A percentile compares a stretch with the other conserved stretches of the same genome.
These are phyloP conservation scores for Catharus bicknelli DNA, from an alignment of 2,113 vertebrate species.

Conservation along the genomic window DNA sequence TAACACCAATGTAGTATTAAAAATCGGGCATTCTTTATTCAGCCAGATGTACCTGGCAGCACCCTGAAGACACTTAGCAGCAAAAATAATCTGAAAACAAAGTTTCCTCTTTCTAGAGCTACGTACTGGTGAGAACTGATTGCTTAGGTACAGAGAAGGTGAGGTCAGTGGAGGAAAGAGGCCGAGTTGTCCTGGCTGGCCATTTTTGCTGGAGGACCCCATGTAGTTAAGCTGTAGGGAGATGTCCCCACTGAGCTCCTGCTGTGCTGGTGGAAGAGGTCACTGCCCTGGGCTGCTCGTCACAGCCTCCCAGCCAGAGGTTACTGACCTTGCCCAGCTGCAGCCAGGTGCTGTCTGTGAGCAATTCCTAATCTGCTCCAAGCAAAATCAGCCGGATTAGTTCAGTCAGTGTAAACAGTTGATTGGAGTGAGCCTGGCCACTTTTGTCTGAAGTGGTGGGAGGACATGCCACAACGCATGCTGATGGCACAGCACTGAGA, in stretches of 20 bases:
- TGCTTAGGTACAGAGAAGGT: neutral
- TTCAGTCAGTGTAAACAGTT: neutral
- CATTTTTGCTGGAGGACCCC: fast-evolving
- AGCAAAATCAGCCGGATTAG: neutral
- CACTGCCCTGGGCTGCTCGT: fast-evolving
- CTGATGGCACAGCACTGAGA: fast-evolving
- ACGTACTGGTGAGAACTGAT: fast-evolving
- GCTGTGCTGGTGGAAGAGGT: neutral
- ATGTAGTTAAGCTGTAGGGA: neutral
- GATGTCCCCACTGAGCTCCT: neutral
- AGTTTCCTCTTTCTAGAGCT: neutral
- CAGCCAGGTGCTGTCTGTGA: neutral
- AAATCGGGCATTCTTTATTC: neutral
- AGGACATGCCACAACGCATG: fast-evolving
- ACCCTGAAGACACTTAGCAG: neutral
- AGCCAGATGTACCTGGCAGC: neutral
- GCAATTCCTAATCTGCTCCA: neutral
- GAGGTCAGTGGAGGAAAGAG: neutral
- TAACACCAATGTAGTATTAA: neutral
- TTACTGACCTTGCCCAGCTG: neutral
- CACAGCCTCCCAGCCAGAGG: neutral
- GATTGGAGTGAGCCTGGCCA: neutral
- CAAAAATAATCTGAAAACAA: neutral
- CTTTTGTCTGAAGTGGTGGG: neutral
- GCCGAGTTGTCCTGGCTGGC: neutral